These are phyloP conservation scores for Scaptomyza graminum DNA, from an alignment of 1,140 invertebrate genomes.

Conservation along the genomic window DNA sequence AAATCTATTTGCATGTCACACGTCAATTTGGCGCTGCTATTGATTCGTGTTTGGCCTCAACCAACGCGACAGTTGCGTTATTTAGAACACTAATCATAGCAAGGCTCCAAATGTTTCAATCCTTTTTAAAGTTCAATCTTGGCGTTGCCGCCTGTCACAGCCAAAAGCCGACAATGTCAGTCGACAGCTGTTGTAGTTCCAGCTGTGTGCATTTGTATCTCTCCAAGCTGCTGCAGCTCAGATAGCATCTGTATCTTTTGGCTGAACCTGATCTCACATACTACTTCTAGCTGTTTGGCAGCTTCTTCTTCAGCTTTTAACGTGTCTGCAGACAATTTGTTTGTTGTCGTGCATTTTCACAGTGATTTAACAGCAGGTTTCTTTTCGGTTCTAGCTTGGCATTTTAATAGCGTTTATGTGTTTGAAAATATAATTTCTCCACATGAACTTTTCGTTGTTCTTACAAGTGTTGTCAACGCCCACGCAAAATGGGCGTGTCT, in stretches of 20 bases:
- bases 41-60: slow-evolving; percentile 37
- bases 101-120: slow-evolving; percentile 69
- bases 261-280: slow-evolving; percentile 54
- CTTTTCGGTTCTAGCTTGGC: slow-evolving; percentile 2
- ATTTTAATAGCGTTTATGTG: slow-evolving; percentile 12
- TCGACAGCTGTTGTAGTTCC: slow-evolving; percentile 40
- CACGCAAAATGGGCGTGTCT: slow-evolving; percentile 18
- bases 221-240: not conserved
- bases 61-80: slow-evolving; percentile 55
- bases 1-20: slow-evolving; percentile 61
- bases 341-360: slow-evolving; percentile 62
- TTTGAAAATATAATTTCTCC: slow-evolving; percentile 9
- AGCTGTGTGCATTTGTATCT: slow-evolving; percentile 27
- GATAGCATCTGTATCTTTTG: slow-evolving; percentile 11
- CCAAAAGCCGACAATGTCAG: slow-evolving; percentile 63
- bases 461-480: slow-evolving; percentile 20
- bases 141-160: slow-evolving; percentile 28
- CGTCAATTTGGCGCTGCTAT: slow-evolving; percentile 57
- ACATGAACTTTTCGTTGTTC: not conserved
- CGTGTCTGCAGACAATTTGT: slow-evolving; percentile 70
- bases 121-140: slow-evolving; percentile 45
- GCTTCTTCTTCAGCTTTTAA: slow-evolving; percentile 32
- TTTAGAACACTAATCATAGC: slow-evolving; percentile 77
- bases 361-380: slow-evolving; percentile 37
- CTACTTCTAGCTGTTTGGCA: not conserved